Percentiles rank a stretch among this genome's conserved stretches.
Conservation (phyloP, 2,888 invertebrate species). For the Mycalesis mineus region DNA sequence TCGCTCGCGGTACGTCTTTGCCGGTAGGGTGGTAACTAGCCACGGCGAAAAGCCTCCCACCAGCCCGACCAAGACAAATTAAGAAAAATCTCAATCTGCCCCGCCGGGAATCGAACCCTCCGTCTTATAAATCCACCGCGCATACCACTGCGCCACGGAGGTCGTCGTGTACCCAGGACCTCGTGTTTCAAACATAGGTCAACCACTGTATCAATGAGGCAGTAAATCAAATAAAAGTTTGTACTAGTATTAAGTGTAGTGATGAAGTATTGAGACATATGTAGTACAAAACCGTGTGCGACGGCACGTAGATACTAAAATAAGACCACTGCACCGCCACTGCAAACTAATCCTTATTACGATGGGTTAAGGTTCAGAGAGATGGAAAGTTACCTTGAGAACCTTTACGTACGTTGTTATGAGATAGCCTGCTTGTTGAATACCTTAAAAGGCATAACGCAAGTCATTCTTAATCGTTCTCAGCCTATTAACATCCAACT, state of each 20-base stretch:
- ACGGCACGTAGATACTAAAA: not conserved
- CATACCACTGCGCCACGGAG: no score
- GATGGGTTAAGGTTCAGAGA: not conserved
- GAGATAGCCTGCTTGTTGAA: not conserved
- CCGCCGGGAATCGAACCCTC: no score
- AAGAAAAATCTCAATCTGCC: no score
- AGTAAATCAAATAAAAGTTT: no score
- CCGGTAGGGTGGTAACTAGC: not conserved
- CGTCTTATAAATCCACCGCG: no score
- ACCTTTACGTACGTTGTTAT: not conserved
- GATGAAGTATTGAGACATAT: not conserved
- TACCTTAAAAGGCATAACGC: not conserved
- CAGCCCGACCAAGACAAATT: no score
- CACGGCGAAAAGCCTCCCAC: no score
- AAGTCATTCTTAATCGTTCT: not conserved
- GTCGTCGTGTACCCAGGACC: no score
- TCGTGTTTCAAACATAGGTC: no score
- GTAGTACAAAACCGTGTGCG: not conserved
- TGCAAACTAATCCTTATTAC: not conserved
- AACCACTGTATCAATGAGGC: no score
- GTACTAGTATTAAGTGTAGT: no score
- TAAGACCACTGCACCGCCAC: not conserved
- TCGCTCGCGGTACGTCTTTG: not conserved
- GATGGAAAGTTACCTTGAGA: not conserved
- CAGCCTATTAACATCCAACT: no score